Base-by-base conservation (phyloP, 2,113 vertebrate species). In the Colossoma macropomum region DNA sequence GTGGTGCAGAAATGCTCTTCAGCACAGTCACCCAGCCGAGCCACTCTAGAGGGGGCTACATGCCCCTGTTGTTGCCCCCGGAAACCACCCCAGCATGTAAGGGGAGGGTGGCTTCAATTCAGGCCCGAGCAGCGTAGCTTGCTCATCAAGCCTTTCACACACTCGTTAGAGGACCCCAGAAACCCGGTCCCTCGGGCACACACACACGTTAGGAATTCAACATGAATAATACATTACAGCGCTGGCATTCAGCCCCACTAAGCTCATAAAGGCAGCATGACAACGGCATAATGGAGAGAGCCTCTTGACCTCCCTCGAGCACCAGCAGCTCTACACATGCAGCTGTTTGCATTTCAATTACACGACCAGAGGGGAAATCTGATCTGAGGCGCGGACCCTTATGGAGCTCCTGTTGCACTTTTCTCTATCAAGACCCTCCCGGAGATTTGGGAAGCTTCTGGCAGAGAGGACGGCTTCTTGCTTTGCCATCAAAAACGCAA, bases 141-240 rank as follows among this genome's bases (percentile, higher is more conserved):
- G 69, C 63, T 76, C 32, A 34, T 78, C 38, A 69, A 66, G 50
- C 62, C 65, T 79, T 87, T 87, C 82, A 84, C 81, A 84, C 72
- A 87, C 69, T 68, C 34, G 54, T 73, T 75, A 79, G 77, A 65
- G 65, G 78, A 78, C 75, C 79, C 68, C 81, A 86, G 66, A 86
- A 87, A 88, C 84, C 45, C 72, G 71, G 79, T 75, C 66, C 77
- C 75, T n/a, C 74, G n/a, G 63, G 72, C 79, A 86, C 75, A 72
- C 83, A 84, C 87, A 82, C 84, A 19, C 75, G 83, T 89, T 87
- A 76, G 90, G 90, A 85, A 85, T 87, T 68, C 63, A n/a, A 85
- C 92, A 92, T 94, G 93, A 95, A 95, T 94, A 92, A 94, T 90
- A 93, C 93, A 94, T 93, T 85, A 89, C 91, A 91, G 87, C 88